A percentile compares a stretch with the other conserved stretches of the same genome.
These are phyloP conservation scores for Nomada fabriciana DNA, from an alignment of 2,888 invertebrate species.

Conservation along the genomic window DNA sequence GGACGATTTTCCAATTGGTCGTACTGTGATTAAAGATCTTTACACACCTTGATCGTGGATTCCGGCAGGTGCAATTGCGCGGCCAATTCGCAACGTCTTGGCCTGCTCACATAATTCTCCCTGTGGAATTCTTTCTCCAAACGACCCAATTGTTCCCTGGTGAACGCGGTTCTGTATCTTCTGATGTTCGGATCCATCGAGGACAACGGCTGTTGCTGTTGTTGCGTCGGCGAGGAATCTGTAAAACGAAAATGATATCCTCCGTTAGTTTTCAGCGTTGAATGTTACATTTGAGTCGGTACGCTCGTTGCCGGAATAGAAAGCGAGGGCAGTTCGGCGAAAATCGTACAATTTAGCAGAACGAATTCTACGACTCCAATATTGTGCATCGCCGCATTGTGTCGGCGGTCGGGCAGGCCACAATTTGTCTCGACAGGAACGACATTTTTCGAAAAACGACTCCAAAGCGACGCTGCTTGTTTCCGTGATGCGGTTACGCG, in stretches of 20 bases:
- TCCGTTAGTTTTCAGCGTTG: background rate
- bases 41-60: conserved; percentile 97
- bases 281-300: too few relatives aligned
- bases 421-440: conserved; percentile 15
- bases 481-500: conserved; percentile 28
- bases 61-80: conserved; percentile 97
- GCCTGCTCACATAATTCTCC: conserved; percentile 98
- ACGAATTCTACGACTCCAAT: background rate
- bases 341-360: background rate
- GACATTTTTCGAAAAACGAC: background rate
- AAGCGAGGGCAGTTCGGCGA: background rate
- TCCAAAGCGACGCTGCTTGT: background rate
- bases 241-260: background rate
- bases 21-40: background rate
- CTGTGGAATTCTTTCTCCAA: conserved; percentile 98
- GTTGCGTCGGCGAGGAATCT: conserved; percentile 51
- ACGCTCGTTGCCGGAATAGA: too few relatives aligned
- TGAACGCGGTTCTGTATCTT: conserved; percentile 98
- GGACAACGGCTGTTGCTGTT: conserved; percentile 57
- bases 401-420: background rate
- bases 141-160: conserved; percentile 95
- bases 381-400: background rate
- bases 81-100: conserved; percentile 97
- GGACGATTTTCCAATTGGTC: conserved; percentile 23
- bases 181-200: conserved; percentile 89